These are phyloP conservation scores for Cyanoramphus novaezelandiae DNA, from an alignment of 2,113 vertebrate species.

Conservation along the genomic window DNA sequence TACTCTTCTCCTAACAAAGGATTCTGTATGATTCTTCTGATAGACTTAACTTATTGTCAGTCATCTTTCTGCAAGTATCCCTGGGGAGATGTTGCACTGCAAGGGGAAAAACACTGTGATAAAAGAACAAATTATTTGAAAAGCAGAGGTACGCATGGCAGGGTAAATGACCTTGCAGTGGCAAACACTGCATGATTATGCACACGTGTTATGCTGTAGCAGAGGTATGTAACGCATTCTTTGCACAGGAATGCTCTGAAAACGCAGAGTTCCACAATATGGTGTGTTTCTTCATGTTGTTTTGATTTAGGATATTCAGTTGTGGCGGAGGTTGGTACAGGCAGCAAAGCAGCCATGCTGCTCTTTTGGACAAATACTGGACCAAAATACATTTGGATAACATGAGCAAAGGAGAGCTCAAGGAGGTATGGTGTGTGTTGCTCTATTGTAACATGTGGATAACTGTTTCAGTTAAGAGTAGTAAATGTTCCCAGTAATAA, in stretches of 20 bases:
- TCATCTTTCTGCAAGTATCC: background rate
- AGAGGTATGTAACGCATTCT: background rate
- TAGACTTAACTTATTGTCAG: background rate
- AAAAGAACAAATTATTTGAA: background rate
- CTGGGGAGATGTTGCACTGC: background rate
- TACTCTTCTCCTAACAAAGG: background rate
- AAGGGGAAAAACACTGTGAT: background rate
- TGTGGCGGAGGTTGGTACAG: conserved; percentile 87
- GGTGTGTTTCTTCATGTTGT: background rate
- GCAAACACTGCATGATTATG: background rate
- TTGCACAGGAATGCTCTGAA: background rate
- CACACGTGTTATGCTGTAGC: background rate
- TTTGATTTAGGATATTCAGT: conserved; percentile 81
- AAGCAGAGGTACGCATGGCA: background rate
- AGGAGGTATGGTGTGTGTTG: conserved; percentile 77
- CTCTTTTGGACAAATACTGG: conserved; percentile 93
- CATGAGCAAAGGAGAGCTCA: conserved; percentile 88
- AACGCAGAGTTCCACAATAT: background rate
- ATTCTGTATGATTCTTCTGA: background rate
- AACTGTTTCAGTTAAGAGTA: background rate
- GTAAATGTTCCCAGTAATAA: background rate
- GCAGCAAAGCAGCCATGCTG: conserved; percentile 86
- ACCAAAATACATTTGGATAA: conserved; percentile 88
- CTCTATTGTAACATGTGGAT: background rate
- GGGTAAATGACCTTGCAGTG: accelerated